A percentile compares a stretch with the other conserved stretches of the same genome.
These are phyloP conservation scores for Didymodactylos carnosus DNA, from an alignment of 2,888 invertebrate genomes.

Conservation along the genomic window DNA sequence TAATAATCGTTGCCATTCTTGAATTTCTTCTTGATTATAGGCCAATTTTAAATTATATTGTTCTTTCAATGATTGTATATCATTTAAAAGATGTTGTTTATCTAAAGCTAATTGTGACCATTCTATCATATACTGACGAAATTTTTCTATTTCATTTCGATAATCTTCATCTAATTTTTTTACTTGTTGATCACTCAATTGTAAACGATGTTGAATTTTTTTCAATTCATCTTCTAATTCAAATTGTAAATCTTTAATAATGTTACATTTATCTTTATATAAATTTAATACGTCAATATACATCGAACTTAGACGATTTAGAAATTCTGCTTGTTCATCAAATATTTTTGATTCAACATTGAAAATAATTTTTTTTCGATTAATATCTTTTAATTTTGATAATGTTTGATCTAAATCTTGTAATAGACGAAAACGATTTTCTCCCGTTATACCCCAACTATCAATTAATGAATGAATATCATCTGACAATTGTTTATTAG, in stretches of 20 bases:
- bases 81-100: not conserved
- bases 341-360: not conserved
- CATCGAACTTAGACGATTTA: not conserved
- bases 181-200: not conserved
- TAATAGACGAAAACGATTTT: not conserved
- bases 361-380: not conserved
- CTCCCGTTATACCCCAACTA: not conserved
- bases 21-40: not conserved
- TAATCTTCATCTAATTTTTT: not conserved
- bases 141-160: not conserved
- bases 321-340: not conserved
- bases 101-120: not conserved
- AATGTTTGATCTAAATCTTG: not conserved
- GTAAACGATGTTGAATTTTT: not conserved
- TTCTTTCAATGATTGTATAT: not conserved
- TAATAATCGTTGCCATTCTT: not conserved
- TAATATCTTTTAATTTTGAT: not conserved
- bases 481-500: not conserved
- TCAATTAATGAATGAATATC: not conserved
- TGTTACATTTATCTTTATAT: not conserved
- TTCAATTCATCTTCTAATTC: not conserved
- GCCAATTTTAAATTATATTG: not conserved
- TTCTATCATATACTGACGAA: not conserved
- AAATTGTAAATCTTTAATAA: not conserved
- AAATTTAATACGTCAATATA: not conserved